Evolutionary conservation across 2,888 invertebrate genomes (phyloP).

Genomic region (Diaprepes abbreviatus): DNA sequence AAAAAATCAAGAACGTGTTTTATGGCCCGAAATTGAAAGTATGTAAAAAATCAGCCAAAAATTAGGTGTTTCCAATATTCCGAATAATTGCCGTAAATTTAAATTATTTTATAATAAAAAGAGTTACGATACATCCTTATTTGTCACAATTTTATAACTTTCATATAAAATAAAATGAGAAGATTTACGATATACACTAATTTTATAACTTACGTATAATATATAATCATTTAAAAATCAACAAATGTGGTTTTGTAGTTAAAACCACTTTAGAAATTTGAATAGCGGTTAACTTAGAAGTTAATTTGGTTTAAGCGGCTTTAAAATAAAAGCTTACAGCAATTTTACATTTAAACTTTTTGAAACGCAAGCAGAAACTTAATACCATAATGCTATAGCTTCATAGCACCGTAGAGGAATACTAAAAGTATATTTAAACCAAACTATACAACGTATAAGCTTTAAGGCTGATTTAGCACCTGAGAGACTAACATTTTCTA

Average conservation of each 20-base stretch:
- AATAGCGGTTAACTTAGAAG: conserved; percentile 35
- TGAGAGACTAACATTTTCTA: not conserved
- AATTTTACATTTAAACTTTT: conserved; percentile 43
- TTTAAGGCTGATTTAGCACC: conserved; percentile 17
- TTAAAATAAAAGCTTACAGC: conserved; percentile 42
- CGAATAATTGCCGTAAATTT: too few relatives aligned
- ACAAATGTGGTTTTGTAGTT: conserved; percentile 15
- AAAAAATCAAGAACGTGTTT: too few relatives aligned
- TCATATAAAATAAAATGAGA: not conserved
- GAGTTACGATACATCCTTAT: too few relatives aligned
- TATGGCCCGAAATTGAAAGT: too few relatives aligned
- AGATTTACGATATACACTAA: too few relatives aligned
- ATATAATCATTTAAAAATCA: not conserved
- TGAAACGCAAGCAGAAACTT: conserved; percentile 35
- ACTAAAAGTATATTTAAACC: conserved; percentile 15
- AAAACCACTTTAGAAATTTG: conserved; percentile 30
- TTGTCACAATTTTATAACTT: too few relatives aligned
- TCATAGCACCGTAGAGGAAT: conserved; percentile 23
- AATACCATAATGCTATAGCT: conserved; percentile 34
- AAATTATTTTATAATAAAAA: too few relatives aligned
- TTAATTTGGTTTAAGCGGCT: conserved; percentile 39
- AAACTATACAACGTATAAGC: conserved; percentile 16
- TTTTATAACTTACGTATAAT: too few relatives aligned
- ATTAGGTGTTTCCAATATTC: too few relatives aligned
- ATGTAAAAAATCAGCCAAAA: too few relatives aligned